These are phyloP conservation scores for Nomada fabriciana DNA, from an alignment of 2,888 invertebrate species.

Conservation along the genomic window DNA sequence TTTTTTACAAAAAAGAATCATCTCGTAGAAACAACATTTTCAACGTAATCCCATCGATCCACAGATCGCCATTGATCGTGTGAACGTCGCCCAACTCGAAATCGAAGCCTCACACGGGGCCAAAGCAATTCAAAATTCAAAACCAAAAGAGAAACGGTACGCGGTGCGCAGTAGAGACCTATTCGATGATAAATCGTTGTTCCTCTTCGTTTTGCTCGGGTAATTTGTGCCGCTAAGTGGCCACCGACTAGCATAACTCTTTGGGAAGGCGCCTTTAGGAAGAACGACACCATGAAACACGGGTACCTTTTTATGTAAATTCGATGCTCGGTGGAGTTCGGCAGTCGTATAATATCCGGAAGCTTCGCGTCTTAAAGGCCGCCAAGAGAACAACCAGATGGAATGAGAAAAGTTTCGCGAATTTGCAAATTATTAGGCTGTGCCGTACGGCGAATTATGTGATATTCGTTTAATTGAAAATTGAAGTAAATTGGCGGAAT, in stretches of 20 bases:
- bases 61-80: neutral
- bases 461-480: neutral
- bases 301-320: constrained; percentile 70
- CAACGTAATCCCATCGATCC: neutral
- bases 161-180: constrained; percentile 37
- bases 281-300: constrained; percentile 69
- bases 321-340: constrained; percentile 49
- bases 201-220: constrained; percentile 69
- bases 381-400: neutral
- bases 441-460: neutral
- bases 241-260: constrained; percentile 68
- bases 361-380: constrained; percentile 19
- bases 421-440: neutral
- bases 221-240: constrained; percentile 80
- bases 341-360: constrained; percentile 58
- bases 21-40: neutral
- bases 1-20: neutral
- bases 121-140: constrained; percentile 23
- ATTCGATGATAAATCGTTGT: constrained; percentile 66
- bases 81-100: neutral
- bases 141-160: constrained; percentile 36
- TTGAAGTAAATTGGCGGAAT: neutral
- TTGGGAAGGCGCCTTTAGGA: constrained; percentile 56
- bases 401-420: neutral
- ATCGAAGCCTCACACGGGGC: neutral